Conservation (phyloP, 2,797 vertebrate genomes). For the Chiloscyllium punctatum region DNA sequence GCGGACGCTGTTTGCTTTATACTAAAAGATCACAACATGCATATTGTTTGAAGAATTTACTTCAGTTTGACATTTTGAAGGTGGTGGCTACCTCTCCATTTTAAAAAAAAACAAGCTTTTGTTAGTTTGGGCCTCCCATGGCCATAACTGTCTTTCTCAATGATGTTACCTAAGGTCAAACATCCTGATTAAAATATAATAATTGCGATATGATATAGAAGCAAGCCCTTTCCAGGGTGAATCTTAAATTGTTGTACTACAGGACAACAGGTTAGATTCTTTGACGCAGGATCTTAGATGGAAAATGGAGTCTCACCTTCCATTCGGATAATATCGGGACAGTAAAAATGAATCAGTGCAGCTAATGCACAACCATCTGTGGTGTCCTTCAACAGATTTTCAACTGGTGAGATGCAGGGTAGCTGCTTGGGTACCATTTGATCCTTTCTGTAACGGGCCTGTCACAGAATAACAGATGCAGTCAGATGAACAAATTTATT, state of each 20-base stretch:
- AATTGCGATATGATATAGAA: neutral
- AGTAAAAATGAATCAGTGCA: conserved; percentile 91
- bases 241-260: neutral
- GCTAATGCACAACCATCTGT: conserved; percentile 82
- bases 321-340: conserved; percentile 73
- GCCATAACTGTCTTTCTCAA: too few species aligned
- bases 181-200: neutral
- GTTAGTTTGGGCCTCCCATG: neutral
- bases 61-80: neutral
- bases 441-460: conserved; percentile 95
- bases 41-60: neutral
- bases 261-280: neutral
- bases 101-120: neutral
- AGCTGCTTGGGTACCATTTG: conserved; percentile 69
- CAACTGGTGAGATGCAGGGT: conserved; percentile 87
- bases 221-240: neutral
- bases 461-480: conserved; percentile 40
- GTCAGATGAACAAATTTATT: neutral
- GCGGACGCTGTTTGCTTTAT: neutral
- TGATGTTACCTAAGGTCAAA: neutral
- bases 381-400: conserved; percentile 88
- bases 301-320: conserved; percentile 64
- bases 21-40: neutral
- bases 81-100: neutral
- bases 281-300: neutral